Percentiles rank a stretch among this genome's conserved stretches.
Evolutionary conservation across 2,113 vertebrate genomes (phyloP).

Genomic region (Ciconia boyciana): DNA sequence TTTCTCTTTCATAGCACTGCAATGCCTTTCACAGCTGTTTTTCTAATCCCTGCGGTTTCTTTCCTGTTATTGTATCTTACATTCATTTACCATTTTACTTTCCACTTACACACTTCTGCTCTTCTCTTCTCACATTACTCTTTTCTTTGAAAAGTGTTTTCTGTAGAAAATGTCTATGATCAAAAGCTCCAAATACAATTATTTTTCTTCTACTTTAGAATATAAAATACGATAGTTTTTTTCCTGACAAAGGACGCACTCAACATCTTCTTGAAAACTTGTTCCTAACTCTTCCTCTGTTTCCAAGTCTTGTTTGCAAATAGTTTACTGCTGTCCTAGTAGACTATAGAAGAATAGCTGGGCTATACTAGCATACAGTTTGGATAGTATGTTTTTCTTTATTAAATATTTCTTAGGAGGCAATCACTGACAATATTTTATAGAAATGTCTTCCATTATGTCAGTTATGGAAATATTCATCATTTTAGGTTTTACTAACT

Average conservation of each 20-base stretch:
- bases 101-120: neutral
- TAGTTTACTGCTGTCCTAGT: neutral
- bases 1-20: neutral
- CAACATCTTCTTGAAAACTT: neutral
- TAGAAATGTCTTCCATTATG: neutral
- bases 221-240: neutral
- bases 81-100: neutral
- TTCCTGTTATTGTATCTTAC: neutral
- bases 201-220: neutral
- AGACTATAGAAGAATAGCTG: neutral
- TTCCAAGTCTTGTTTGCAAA: neutral
- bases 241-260: neutral
- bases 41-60: neutral
- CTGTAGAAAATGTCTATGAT: neutral
- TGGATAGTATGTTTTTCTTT: neutral
- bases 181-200: neutral
- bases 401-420: neutral
- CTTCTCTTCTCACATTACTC: neutral
- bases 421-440: neutral
- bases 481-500: neutral
- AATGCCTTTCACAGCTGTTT: neutral
- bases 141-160: neutral
- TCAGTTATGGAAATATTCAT: neutral
- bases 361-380: neutral
- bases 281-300: neutral